phyloP scores from a whole-genome alignment of 1,140 invertebrate species.

The Ceratoteleas bidentatus region DNA sequence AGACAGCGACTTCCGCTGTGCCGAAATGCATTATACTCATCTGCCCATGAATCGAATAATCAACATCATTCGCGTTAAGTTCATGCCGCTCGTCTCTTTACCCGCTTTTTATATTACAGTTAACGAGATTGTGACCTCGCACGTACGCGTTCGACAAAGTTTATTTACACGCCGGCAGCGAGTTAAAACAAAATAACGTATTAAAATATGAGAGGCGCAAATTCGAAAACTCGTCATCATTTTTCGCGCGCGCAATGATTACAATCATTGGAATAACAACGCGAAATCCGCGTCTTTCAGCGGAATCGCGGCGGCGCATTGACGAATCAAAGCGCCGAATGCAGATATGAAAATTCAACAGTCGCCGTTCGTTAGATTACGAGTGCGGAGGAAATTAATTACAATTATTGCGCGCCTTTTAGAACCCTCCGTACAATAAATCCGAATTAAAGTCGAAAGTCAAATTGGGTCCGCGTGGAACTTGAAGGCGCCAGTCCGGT shows the following conservation, averaged over 20 bases:
- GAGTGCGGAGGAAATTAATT: conserved; percentile 43
- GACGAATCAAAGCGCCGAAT: conserved; percentile 18
- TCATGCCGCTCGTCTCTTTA: conserved; percentile 49
- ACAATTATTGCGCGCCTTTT: conserved; percentile 43
- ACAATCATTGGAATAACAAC: too few relatives aligned
- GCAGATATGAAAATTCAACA: conserved; percentile 44
- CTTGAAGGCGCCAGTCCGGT: conserved; percentile 22
- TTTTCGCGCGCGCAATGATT: conserved; percentile 6
- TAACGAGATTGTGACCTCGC: conserved; percentile 51
- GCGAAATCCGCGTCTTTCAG: too few relatives aligned
- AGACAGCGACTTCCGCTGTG: conserved; percentile 60
- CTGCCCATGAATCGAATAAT: conserved; percentile 65
- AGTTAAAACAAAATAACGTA: conserved; percentile 17
- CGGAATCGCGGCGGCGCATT: too few relatives aligned
- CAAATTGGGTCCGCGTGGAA: conserved; percentile 32
- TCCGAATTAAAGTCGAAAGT: conserved; percentile 43
- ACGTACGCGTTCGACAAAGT: conserved; percentile 41
- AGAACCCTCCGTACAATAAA: conserved; percentile 43
- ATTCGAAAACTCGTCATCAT: conserved; percentile 1
- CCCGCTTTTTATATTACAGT: conserved; percentile 55
- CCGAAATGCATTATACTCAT: conserved; percentile 65
- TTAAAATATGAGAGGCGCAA: neutral
- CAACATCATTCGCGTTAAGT: conserved; percentile 64
- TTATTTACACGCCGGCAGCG: conserved; percentile 32
- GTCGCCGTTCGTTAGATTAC: conserved; percentile 6